A percentile compares a stretch with the other conserved stretches of the same genome.
phyloP scores from a whole-genome alignment of 2,113 vertebrate genomes.

The Microcebus tavaratra region DNA sequence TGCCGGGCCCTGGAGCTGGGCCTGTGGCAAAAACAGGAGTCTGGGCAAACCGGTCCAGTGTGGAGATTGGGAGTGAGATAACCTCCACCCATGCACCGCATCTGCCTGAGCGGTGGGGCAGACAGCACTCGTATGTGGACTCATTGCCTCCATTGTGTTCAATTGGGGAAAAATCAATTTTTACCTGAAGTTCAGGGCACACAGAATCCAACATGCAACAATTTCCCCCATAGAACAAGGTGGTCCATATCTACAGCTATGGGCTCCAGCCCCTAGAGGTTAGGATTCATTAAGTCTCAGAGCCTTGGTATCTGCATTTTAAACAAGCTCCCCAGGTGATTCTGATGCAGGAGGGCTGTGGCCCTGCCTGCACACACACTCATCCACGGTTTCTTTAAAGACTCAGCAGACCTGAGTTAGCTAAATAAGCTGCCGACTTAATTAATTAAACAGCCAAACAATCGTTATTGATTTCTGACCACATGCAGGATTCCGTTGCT shows the following conservation, averaged over 20 bases:
- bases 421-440: neutral
- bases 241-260: accelerated
- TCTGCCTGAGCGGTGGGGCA: neutral
- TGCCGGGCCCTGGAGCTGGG: neutral
- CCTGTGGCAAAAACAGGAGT: neutral
- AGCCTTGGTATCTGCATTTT: neutral
- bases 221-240: neutral
- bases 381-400: neutral
- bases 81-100: neutral
- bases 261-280: neutral
- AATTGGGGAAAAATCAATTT: neutral
- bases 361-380: no score
- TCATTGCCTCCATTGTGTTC: neutral
- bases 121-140: no score
- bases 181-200: neutral
- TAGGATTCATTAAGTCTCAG: neutral
- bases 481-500: accelerated
- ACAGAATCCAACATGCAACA: neutral
- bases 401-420: neutral
- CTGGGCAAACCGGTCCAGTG: neutral
- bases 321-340: neutral
- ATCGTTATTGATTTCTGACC: neutral
- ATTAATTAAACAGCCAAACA: neutral
- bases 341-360: neutral
- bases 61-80: neutral